Evolutionary conservation across 2,113 vertebrate species (phyloP).

Genomic region (Hippocampus barbouri): DNA sequence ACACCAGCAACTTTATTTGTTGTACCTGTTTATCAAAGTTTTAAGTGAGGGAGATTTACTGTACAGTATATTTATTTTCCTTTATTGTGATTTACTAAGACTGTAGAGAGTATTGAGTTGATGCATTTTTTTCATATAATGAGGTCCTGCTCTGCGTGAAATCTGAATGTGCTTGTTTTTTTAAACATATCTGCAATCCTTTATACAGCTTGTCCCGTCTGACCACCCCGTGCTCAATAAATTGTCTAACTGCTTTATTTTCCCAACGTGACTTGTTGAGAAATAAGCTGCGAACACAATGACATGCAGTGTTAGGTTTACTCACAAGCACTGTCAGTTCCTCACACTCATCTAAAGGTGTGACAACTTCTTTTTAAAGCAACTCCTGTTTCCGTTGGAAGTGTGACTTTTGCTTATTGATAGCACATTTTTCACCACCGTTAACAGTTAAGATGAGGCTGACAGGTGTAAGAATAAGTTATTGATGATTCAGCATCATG

Average conservation of each 20-base stretch:
- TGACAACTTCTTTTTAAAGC: neutral
- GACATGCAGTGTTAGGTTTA: neutral
- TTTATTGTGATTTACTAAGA: neutral
- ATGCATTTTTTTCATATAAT: neutral
- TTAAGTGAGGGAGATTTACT: neutral
- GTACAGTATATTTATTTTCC: neutral
- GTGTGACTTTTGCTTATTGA: neutral
- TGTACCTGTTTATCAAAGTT: neutral
- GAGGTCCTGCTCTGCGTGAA: conserved; percentile 17
- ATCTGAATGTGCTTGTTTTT: neutral
- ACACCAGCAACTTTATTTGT: neutral
- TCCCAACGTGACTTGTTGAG: neutral
- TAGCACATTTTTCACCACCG: neutral
- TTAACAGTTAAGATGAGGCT: neutral
- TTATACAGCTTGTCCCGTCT: conserved; percentile 5
- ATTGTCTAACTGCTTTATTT: neutral
- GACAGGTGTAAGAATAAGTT: conserved; percentile 11
- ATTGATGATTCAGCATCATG: neutral
- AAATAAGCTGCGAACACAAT: neutral
- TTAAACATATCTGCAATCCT: neutral
- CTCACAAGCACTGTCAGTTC: conserved; percentile 1
- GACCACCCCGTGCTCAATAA: conserved; percentile 27
- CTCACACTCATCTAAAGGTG: neutral
- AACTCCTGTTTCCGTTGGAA: neutral
- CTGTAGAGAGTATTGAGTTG: neutral